phyloP scores from a whole-genome alignment of 2,888 invertebrate genomes.

The Meiosimyza platycephala region DNA sequence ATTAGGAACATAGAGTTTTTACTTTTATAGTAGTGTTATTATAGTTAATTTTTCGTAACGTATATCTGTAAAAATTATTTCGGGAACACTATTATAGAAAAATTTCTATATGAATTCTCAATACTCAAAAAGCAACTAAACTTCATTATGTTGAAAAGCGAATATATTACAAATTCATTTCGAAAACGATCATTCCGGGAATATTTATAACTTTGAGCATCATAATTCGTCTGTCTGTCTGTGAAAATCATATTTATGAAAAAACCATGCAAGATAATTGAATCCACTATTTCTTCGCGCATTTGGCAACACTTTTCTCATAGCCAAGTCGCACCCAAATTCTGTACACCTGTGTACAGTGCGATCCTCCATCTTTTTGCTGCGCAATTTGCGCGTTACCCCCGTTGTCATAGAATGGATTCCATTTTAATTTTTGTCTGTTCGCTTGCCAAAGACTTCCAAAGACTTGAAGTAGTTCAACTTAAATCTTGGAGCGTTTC shows the following conservation, averaged over 20 bases:
- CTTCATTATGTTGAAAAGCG: neutral
- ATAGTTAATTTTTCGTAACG: too few species aligned
- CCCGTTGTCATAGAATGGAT: constrained; percentile 2
- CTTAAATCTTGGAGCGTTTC: too few species aligned
- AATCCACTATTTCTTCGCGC: neutral
- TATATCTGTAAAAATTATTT: too few species aligned
- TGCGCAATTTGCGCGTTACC: neutral
- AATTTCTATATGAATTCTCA: too few species aligned
- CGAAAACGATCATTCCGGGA: neutral
- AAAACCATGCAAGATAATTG: too few species aligned
- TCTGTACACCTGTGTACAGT: constrained; percentile 21
- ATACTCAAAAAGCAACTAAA: too few species aligned
- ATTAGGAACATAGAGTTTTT: neutral
- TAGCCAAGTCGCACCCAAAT: constrained; percentile 14
- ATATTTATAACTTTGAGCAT: neutral
- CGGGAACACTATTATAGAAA: too few species aligned
- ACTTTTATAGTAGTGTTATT: too few species aligned
- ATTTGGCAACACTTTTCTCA: neutral
- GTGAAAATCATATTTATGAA: too few species aligned
- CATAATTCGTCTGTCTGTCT: neutral
- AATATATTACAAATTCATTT: neutral
- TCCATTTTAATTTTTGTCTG: constrained; percentile 6
- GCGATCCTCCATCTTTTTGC: neutral
- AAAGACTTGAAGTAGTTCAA: neutral
- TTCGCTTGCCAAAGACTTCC: neutral